These are phyloP conservation scores for Uria aalge DNA, from an alignment of 2,113 vertebrate genomes.

Conservation along the genomic window DNA sequence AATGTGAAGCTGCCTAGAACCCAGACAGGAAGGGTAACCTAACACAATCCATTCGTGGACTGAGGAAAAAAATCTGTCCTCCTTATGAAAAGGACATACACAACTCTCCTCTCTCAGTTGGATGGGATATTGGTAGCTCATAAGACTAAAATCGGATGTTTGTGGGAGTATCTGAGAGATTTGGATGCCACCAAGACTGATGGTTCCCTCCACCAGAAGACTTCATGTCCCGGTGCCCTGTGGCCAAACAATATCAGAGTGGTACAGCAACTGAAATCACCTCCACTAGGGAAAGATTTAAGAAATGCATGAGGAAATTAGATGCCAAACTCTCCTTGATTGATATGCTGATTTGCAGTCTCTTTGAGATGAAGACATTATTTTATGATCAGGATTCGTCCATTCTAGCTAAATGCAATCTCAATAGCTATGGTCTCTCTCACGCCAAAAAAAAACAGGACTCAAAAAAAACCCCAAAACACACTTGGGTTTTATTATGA, in stretches of 20 bases:
- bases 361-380: not conserved
- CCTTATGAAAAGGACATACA: not conserved
- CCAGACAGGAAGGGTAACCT: not conserved
- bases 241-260: no score
- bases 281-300: not conserved
- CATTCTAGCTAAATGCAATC: not conserved
- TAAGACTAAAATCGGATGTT: not conserved
- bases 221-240: not conserved
- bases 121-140: not conserved
- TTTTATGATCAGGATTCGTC: not conserved
- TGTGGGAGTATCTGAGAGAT: not conserved
- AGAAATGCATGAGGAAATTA: not conserved
- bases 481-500: not conserved
- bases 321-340: not conserved
- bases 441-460: rapidly evolving
- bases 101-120: not conserved
- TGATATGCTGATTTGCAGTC: not conserved
- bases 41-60: not conserved
- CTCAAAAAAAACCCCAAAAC: not conserved
- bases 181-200: not conserved
- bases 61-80: not conserved
- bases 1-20: not conserved
- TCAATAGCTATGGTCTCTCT: not conserved
- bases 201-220: not conserved
- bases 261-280: not conserved